phyloP scores from a whole-genome alignment of 2,113 vertebrate species.

The Dryoscopus gambensis region DNA sequence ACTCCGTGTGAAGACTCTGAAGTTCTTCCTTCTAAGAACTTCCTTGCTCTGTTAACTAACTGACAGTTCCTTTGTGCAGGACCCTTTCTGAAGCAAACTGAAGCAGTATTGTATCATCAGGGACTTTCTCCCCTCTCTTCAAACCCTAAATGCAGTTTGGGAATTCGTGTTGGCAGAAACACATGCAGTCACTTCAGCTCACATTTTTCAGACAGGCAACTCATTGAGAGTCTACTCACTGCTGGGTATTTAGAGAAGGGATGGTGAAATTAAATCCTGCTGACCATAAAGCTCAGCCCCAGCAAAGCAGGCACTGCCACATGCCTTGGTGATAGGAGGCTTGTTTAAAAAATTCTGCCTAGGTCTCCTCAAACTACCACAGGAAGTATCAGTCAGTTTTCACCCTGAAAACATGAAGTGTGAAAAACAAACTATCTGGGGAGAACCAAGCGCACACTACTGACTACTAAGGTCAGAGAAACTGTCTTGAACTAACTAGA shows the following conservation, averaged over 20 bases:
- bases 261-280: neutral
- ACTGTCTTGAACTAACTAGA: neutral
- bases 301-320: neutral
- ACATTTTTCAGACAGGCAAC: neutral
- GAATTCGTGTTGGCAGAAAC: neutral
- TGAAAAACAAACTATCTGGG: neutral
- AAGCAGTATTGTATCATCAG: neutral
- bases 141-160: neutral
- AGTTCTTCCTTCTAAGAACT: neutral
- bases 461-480: neutral
- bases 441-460: neutral
- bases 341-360: neutral
- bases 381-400: neutral
- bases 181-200: neutral
- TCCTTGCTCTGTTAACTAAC: neutral
- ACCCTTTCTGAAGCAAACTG: neutral
- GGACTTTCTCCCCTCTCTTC: neutral
- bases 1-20: neutral
- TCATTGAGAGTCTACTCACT: neutral
- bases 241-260: neutral
- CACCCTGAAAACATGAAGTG: neutral
- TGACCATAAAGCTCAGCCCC: neutral
- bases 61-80: rapidly evolving
- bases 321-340: neutral
- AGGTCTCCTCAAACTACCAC: neutral